Base-by-base conservation (phyloP, 2,888 invertebrate species). In the Gnatocerus cornutus region DNA sequence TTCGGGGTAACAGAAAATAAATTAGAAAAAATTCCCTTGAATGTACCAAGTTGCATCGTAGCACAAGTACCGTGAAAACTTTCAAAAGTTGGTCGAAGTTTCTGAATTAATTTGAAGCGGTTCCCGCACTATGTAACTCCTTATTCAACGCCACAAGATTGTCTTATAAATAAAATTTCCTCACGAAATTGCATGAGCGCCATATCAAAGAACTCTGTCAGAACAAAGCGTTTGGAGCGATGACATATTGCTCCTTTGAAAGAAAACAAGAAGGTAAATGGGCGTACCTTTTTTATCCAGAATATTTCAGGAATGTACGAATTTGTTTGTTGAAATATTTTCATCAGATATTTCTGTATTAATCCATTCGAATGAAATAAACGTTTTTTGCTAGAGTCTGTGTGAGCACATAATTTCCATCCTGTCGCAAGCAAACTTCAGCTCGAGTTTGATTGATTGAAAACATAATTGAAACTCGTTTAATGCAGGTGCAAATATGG, bases 161-260 rank as follows among this genome's bases (percentile, higher is more conserved):
- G 14, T 37, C 21, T 12, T 45, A 13, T 7, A 46, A 59, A 59
- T 59, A 59, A 46, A 59, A 59, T 59, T 59, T 45, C 16, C 6
- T 14, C 29, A 29, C 9, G 33, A 33, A 45, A 33, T 14, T 30
- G 45, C 46, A 43, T 16, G 58, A 43, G 43, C 4, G 30, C 21
- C 30, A 30, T n/a, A 14, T n/a, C 33, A 16, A 59, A 59, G 30
- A 33, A 59, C 46, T 46, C 33, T 46, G 46, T 27, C 37, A 59
- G 46, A 33, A 59, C 59, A 59, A 59, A 59, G 59, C 27, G 46
- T 30, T 59, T 41, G 6, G 29, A 46, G 46, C 33, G 46, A 46
- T 59, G 59, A 59, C 48, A 58, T 30, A 58, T 58, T 58, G 58
- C 58, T 58, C 58, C 30, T 58, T 43, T 43, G 27, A 12, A 21